A percentile compares a stretch with the other conserved stretches of the same genome.
These are phyloP conservation scores for Alectoris magna DNA, from an alignment of 2,797 vertebrate genomes.

Conservation along the genomic window DNA sequence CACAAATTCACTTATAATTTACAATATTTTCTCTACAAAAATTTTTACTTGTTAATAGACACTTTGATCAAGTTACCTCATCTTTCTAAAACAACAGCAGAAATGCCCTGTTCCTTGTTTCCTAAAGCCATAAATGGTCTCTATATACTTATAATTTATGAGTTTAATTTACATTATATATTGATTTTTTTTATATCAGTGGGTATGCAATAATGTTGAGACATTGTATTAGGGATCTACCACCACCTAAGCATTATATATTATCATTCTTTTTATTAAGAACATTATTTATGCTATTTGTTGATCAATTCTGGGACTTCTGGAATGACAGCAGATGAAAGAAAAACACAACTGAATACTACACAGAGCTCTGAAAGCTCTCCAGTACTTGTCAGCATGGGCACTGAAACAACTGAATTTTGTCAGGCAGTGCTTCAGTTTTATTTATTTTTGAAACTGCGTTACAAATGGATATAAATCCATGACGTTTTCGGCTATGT, in stretches of 20 bases:
- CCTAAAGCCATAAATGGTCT: conserved; percentile 5
- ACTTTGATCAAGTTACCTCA: conserved; percentile 2
- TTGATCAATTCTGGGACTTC: conserved; percentile 10
- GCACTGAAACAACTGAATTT: not conserved
- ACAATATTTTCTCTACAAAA: not conserved
- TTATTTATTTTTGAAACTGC: not conserved
- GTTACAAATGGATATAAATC: not conserved
- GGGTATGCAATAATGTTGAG: not conserved
- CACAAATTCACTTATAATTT: not conserved
- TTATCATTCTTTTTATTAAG: not conserved
- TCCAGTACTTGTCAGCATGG: not conserved
- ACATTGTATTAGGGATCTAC: not conserved
- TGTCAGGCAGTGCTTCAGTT: not conserved
- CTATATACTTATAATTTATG: not conserved
- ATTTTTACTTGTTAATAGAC: not conserved
- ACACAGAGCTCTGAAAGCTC: not conserved
- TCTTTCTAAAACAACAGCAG: not conserved
- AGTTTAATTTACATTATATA: conserved; percentile 2
- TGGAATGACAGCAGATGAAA: conserved; percentile 16
- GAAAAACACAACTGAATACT: not conserved
- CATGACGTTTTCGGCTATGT: not conserved
- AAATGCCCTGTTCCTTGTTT: not conserved
- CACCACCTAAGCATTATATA: not conserved
- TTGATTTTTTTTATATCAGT: not conserved
- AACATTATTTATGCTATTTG: not conserved